These are phyloP conservation scores for Mallotus villosus DNA, from an alignment of 2,797 vertebrate genomes.

Conservation along the genomic window DNA sequence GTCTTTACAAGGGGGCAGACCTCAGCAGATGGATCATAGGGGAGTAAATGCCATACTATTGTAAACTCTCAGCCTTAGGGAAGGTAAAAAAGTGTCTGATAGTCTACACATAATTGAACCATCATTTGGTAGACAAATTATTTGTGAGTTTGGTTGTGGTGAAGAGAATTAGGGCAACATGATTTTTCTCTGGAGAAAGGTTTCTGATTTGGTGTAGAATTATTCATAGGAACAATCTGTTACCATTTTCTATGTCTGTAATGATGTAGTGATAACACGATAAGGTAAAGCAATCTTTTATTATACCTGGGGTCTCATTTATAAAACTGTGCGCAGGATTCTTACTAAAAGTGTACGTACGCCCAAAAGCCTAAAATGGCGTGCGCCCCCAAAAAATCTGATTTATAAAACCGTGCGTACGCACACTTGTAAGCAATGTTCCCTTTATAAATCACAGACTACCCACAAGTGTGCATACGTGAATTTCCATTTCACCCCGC, in stretches of 20 bases:
- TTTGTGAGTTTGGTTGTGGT: background rate
- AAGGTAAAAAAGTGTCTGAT: constrained; percentile 4
- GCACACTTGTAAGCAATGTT: too few species aligned
- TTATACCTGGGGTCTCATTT: too few species aligned
- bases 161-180: background rate
- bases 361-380: too few species aligned
- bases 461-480: too few species aligned
- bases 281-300: constrained; percentile 75
- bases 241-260: constrained; percentile 46
- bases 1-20: constrained; percentile 45
- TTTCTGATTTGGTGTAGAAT: background rate
- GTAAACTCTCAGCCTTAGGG: background rate
- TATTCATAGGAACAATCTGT: too few species aligned
- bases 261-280: constrained; percentile 75
- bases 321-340: too few species aligned
- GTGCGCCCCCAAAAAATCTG: too few species aligned
- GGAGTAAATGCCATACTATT: constrained; percentile 43
- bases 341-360: too few species aligned
- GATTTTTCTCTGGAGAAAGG: too few species aligned
- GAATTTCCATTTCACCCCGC: too few species aligned
- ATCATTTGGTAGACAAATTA: background rate
- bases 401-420: too few species aligned
- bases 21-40: constrained; percentile 58
- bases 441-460: too few species aligned
- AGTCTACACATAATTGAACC: background rate